Evolutionary conservation across 2,888 invertebrate species (phyloP).

Genomic region (Strigamia transsilvanica): DNA sequence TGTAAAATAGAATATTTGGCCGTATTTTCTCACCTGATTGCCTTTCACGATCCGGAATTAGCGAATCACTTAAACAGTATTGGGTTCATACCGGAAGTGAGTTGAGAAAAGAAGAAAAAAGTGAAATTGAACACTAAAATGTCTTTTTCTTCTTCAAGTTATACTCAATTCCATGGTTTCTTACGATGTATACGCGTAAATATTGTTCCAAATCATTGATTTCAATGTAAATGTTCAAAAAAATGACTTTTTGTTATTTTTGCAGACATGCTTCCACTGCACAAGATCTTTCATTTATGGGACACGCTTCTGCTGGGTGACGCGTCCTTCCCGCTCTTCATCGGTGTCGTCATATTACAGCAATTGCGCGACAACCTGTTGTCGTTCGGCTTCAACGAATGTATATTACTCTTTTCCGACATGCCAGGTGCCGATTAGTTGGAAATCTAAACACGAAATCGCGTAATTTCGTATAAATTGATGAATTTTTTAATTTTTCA

Average conservation of each 20-base stretch:
- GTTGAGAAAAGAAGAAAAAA: slow-evolving; percentile 54
- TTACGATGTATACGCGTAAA: slow-evolving; percentile 98
- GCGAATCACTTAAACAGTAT: slow-evolving; percentile 91
- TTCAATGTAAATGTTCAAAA: neutral
- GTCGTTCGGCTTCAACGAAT: slow-evolving; percentile 95
- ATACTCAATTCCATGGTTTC: slow-evolving; percentile 98
- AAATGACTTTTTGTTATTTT: slow-evolving; percentile 58
- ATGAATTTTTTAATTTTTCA: slow-evolving; percentile 41
- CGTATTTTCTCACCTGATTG: slow-evolving; percentile 94
- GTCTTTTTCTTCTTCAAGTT: slow-evolving; percentile 66
- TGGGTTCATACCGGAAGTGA: slow-evolving; percentile 87
- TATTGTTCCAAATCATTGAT: slow-evolving; percentile 59
- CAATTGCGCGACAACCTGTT: slow-evolving; percentile 86
- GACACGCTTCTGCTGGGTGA: slow-evolving; percentile 93
- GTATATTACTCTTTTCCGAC: slow-evolving; percentile 97
- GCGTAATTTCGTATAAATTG: neutral
- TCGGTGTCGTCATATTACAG: slow-evolving; percentile 90
- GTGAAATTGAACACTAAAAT: neutral
- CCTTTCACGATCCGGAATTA: slow-evolving; percentile 92
- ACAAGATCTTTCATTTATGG: slow-evolving; percentile 98
- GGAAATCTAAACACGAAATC: neutral
- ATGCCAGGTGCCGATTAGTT: slow-evolving; percentile 72
- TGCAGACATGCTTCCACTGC: slow-evolving; percentile 95
- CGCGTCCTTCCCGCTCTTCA: slow-evolving; percentile 90
- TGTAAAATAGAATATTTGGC: slow-evolving; percentile 82